A percentile compares a stretch with the other conserved stretches of the same genome.
Conservation (phyloP, 2,113 vertebrate species). For the human region GRCh38 chr14:85444501-85445000, state of each 20-base stretch:
- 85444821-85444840: neutral
- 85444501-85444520: neutral
- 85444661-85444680: neutral
- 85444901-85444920: neutral
- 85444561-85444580: neutral
- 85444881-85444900: fast-evolving
- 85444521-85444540: neutral
- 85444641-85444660: neutral
- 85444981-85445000: neutral
- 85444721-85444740: neutral
- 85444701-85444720: neutral
- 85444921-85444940: too few relatives aligned
- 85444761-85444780: neutral
- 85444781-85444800: neutral
- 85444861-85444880: neutral
- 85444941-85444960: neutral
- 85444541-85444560: neutral
- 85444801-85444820: neutral
- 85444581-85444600: neutral
- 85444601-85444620: neutral
- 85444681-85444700: neutral
- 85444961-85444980: neutral
- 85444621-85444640: neutral
- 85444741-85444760: neutral
- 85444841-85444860: neutral